phyloP scores from a whole-genome alignment of 1,140 invertebrate species.

The Mamestra configurata region DNA sequence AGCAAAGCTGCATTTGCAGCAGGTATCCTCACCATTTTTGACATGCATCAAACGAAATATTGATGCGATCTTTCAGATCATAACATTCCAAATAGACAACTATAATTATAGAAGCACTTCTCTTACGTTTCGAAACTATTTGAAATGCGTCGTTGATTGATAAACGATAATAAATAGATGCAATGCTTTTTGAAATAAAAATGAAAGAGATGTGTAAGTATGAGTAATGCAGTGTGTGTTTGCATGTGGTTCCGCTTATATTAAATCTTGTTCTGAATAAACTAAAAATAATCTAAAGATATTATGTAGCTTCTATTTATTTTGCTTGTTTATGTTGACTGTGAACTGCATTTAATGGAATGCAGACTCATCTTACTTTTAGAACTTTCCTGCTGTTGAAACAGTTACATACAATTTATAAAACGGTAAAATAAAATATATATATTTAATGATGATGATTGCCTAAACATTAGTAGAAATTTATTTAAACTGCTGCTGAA shows the following conservation, averaged over 20 bases:
- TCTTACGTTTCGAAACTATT: slow-evolving; percentile 2
- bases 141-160: slow-evolving; percentile 30
- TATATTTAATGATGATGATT: no score
- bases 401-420: no score
- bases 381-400: no score
- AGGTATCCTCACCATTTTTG: neutral
- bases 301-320: no score
- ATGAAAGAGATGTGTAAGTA: neutral
- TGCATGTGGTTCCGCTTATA: neutral
- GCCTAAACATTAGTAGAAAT: no score
- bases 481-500: no score
- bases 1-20: no score
- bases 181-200: neutral
- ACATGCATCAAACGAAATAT: slow-evolving; percentile 21
- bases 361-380: no score
- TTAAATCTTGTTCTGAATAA: neutral
- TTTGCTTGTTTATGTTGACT: no score
- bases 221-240: neutral
- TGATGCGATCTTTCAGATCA: slow-evolving; percentile 28
- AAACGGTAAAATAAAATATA: no score
- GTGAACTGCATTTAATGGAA: no score
- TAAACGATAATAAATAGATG: slow-evolving; percentile 12
- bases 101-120: slow-evolving; percentile 44
- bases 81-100: slow-evolving; percentile 5
- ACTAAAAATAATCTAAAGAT: neutral